phyloP scores from a whole-genome alignment of 2,888 invertebrate species.

The Vannuccia rotundouncinata region DNA sequence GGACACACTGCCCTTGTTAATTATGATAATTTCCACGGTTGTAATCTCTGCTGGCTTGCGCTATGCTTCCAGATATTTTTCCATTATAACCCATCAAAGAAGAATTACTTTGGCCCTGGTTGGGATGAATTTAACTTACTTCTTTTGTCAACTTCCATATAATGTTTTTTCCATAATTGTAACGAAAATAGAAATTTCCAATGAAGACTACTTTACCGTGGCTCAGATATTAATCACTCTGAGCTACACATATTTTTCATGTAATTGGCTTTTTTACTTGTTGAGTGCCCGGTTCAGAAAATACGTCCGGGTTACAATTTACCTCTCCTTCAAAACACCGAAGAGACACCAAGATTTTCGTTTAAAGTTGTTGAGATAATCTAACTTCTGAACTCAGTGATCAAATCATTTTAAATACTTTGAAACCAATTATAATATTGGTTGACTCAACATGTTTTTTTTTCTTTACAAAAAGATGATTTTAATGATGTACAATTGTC shows the following conservation, averaged over 20 bases:
- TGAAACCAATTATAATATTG: too few species aligned
- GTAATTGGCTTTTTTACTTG: slow-evolving; percentile 17
- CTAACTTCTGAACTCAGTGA: too few species aligned
- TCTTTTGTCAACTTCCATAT: background rate
- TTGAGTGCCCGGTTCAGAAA: background rate
- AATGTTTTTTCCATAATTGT: background rate
- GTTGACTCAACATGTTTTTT: too few species aligned
- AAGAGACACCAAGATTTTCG: background rate
- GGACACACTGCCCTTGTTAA: background rate
- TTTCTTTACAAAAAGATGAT: too few species aligned
- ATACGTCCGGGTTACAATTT: background rate
- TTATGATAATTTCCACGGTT: background rate
- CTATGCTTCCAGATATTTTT: background rate
- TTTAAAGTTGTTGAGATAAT: background rate
- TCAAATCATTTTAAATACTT: too few species aligned
- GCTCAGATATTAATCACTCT: background rate
- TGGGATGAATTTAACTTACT: slow-evolving; percentile 8
- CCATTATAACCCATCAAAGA: background rate
- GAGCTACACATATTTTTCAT: background rate
- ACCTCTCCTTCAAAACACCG: background rate
- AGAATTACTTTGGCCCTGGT: background rate
- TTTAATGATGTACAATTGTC: too few species aligned
- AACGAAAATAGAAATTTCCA: background rate
- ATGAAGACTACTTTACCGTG: background rate
- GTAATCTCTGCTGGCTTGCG: background rate